phyloP scores from a whole-genome alignment of 2,113 vertebrate species.

The Peromyscus polionotus region DNA sequence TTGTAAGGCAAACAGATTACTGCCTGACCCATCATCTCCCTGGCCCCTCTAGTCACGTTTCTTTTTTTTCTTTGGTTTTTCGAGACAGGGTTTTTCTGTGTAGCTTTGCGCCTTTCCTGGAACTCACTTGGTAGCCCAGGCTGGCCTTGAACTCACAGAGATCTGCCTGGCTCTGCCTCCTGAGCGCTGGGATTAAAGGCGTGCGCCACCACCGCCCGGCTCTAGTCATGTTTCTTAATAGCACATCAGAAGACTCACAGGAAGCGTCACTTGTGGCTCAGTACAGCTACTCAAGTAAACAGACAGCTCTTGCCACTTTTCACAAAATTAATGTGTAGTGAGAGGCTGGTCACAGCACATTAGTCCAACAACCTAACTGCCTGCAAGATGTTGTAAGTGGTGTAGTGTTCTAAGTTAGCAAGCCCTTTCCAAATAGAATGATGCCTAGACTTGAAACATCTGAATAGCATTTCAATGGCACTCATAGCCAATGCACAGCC shows the following conservation, averaged over 20 bases:
- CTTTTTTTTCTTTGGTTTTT: too few species aligned
- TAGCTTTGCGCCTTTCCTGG: too few species aligned
- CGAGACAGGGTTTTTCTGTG: too few species aligned
- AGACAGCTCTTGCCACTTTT: background rate
- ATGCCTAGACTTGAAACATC: background rate
- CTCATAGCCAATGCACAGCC: background rate
- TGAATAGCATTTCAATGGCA: fast-evolving
- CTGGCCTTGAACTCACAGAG: too few species aligned
- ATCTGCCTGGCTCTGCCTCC: too few species aligned
- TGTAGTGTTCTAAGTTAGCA: background rate
- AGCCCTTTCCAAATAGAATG: background rate
- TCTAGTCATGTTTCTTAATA: background rate
- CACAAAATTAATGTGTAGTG: background rate
- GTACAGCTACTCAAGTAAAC: background rate
- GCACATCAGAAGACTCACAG: background rate
- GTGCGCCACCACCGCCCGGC: too few species aligned
- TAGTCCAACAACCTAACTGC: background rate
- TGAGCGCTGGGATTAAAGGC: too few species aligned
- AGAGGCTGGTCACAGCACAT: background rate
- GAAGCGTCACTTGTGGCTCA: background rate
- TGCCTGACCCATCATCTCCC: background rate
- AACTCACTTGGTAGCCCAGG: too few species aligned
- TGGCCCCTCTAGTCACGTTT: background rate
- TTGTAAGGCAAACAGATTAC: background rate
- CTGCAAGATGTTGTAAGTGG: background rate